Base-by-base conservation (phyloP, 2,113 vertebrate genomes). In the Lophotis ruficrista region DNA sequence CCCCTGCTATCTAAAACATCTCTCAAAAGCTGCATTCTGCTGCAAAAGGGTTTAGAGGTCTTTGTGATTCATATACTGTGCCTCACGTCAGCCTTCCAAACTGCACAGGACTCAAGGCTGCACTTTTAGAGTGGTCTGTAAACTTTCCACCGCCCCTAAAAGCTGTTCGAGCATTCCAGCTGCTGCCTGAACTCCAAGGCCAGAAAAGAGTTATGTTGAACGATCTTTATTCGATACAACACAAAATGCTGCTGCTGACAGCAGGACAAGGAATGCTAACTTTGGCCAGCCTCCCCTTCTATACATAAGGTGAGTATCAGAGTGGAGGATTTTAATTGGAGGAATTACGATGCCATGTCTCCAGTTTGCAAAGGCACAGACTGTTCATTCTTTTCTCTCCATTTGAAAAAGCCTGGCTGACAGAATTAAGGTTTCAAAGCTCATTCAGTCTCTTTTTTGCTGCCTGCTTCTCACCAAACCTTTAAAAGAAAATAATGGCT, bases 201-300 rank as follows among this genome's bases (percentile, higher is more conserved):
- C 5, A 7, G 56, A 1, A 3, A 77, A 83, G 38, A 1, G 2
- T 45, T 81, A 27, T 1, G 3, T 21, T 53, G 56, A 58, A 73
- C 0, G 0, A 87, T 54, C 33, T 71, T 70, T 24, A 62, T n/a
- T 33, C 0, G 0, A 51, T 83, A 51, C 4, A 18, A 53, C 24
- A 41, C 83, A 75, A 83, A 92, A 35, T 19, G 14, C 18, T 77
- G 27, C 43, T 66, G 43, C 60, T 41, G 30, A 31, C 4, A 65
- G 48, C 3, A 1, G 27, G 31, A 90, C 72, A 80, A 64, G 50
- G 31, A 38, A 47, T 5, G 7, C 14, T 86, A 66, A 76, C 33
- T 66, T 43, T 47, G 43, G n/a, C 31, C 66, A 87, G 20, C 24
- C 33, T 60, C 33, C 10, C 2, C 14, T 73, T n/a, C 38, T 62